Conservation (phyloP, 2,113 vertebrate species). For the Paedocypris sp. region DNA sequence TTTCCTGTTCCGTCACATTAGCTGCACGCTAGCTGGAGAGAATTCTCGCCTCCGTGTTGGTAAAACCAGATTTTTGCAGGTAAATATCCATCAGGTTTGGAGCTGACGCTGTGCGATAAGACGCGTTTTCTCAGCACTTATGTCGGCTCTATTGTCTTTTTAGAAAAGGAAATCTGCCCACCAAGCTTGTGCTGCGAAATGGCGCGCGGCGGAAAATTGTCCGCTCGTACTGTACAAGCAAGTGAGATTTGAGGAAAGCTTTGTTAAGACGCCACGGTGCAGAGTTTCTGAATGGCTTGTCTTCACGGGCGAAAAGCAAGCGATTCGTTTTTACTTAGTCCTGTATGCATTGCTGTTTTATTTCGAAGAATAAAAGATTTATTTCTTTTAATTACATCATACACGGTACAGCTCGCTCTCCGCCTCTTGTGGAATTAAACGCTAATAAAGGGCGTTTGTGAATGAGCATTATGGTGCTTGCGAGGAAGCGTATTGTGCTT, state of each 20-base stretch:
- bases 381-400: too few species aligned
- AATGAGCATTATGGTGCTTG: background rate
- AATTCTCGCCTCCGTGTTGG: constrained; percentile 19
- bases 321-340: too few species aligned
- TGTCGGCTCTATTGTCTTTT: background rate
- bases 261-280: too few species aligned
- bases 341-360: too few species aligned
- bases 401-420: too few species aligned
- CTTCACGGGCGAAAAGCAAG: too few species aligned
- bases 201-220: background rate
- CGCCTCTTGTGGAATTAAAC: background rate
- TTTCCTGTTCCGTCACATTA: constrained; percentile 39
- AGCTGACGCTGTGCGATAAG: background rate
- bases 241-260: too few species aligned
- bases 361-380: too few species aligned
- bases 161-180: background rate
- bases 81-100: constrained; percentile 13
- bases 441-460: background rate
- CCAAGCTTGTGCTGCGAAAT: background rate
- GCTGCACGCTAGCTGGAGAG: constrained; percentile 21
- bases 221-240: too few species aligned
- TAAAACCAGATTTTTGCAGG: constrained; percentile 32
- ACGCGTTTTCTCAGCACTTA: background rate
- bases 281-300: too few species aligned
- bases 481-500: background rate